These are phyloP conservation scores for Ancistrus triradiatus DNA, from an alignment of 2,113 vertebrate genomes.

Conservation along the genomic window DNA sequence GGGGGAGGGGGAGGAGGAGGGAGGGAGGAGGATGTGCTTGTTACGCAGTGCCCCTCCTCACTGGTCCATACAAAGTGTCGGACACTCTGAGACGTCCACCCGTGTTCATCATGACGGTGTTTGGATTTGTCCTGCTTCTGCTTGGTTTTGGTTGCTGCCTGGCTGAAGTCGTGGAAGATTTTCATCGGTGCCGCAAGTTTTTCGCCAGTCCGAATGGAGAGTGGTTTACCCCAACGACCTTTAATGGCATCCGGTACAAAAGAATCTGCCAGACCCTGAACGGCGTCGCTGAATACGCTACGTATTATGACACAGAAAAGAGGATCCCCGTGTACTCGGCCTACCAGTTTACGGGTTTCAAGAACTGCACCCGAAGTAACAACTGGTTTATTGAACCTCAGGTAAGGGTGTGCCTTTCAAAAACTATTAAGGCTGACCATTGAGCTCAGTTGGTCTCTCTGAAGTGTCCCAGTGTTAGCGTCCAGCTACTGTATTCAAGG, in stretches of 20 bases:
- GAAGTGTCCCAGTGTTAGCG: neutral
- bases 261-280: constrained; percentile 9
- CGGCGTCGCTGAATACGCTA: neutral
- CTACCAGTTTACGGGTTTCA: neutral
- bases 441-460: neutral
- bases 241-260: fast-evolving
- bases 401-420: neutral
- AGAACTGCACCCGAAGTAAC: fast-evolving
- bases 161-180: neutral
- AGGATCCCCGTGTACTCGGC: constrained; percentile 24
- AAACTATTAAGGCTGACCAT: neutral
- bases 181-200: neutral
- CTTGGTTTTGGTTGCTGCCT: neutral
- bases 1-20: too few relatives aligned
- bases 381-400: neutral
- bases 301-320: neutral
- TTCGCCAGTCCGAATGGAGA: neutral
- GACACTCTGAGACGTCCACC: too few relatives aligned
- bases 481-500: neutral
- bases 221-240: neutral
- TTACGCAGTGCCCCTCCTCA: too few relatives aligned
- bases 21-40: too few relatives aligned
- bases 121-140: neutral
- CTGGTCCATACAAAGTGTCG: too few relatives aligned
- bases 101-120: constrained; percentile 1